Conservation (phyloP, 2,113 vertebrate genomes). For the Peucedramus taeniatus region DNA sequence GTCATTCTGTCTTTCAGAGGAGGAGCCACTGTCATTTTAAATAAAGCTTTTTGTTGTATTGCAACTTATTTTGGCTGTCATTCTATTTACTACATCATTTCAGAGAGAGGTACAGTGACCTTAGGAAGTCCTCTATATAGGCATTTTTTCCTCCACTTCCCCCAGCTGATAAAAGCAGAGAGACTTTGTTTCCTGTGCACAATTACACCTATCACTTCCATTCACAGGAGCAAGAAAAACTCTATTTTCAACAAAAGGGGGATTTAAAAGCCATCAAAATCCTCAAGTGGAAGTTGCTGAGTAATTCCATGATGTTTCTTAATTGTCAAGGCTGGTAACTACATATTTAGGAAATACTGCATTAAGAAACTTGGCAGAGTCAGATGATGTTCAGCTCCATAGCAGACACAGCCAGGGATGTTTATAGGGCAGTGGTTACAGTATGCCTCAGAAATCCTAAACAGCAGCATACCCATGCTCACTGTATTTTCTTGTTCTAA, state of each 20-base stretch:
- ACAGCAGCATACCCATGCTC: neutral
- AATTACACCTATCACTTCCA: neutral
- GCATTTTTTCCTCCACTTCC: neutral
- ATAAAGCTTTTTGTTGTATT: neutral
- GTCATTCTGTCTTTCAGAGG: neutral
- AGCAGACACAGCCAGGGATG: neutral
- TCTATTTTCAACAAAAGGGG: neutral
- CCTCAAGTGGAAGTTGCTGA: neutral
- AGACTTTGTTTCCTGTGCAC: neutral
- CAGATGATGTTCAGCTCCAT: neutral
- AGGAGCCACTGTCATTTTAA: neutral
- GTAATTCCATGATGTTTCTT: neutral
- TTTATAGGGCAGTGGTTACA: neutral
- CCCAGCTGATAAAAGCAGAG: neutral
- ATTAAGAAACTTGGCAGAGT: neutral
- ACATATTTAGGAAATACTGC: neutral
- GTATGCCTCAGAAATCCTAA: neutral
- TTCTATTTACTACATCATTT: neutral
- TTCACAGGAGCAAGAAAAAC: neutral
- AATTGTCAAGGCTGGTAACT: neutral
- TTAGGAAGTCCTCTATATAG: neutral
- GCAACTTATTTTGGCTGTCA: neutral
- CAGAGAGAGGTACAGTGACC: neutral
- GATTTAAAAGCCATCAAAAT: neutral
- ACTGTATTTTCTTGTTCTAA: neutral